Evolutionary conservation across 2,797 vertebrate species (phyloP), one percentile per base, ranked within the genome.

Genomic region (Amniataba percoides): DNA sequence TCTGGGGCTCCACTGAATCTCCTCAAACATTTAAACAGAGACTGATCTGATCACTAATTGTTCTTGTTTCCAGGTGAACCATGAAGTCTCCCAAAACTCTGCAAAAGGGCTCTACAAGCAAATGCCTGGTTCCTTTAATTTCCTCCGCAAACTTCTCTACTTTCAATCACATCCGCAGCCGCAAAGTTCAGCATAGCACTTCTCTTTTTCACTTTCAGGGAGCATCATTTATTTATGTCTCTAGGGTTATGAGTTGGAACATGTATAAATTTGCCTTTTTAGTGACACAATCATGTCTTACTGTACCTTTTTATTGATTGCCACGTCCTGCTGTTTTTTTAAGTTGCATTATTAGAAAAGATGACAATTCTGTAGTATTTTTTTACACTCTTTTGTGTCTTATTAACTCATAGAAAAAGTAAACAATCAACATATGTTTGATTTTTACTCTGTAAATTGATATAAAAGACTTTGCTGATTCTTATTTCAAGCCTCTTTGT

Each of bases 71-170:
- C 91, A 99, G 98, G 97, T 99, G 5, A 96, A 97, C 15, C 0
- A 95, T 0, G 86, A 95, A 0, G 97, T 99, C 34, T 96, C 95
- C 46, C 95, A 94, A 63, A 95, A 94, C 77, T 94, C 97, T 0
- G 95, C 94, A 60, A 97, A 95, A 91, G 97, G 96, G 1, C 64
- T 71, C 61, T 98, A 95, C 93, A 99, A 99, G 80, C 98, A 99
- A 93, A 99, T 98, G 68, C 97, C 98, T 0, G 97, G 97, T 51
- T 97, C 94, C 31, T 98, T 99, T 87, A 98, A 98, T 83, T 99
- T 97, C 67, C 97, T 99, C 36, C 97, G 97, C 56, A 99, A 98
- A 83, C 95, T 75, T 39, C 92, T 99, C 71, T 96, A 95, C 89
- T 99, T 99, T 71, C 55, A 74, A 76, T 42, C 53, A 23, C 53